Conservation (phyloP, 1,140 invertebrate genomes). For the Pentalonia nigronervosa region DNA sequence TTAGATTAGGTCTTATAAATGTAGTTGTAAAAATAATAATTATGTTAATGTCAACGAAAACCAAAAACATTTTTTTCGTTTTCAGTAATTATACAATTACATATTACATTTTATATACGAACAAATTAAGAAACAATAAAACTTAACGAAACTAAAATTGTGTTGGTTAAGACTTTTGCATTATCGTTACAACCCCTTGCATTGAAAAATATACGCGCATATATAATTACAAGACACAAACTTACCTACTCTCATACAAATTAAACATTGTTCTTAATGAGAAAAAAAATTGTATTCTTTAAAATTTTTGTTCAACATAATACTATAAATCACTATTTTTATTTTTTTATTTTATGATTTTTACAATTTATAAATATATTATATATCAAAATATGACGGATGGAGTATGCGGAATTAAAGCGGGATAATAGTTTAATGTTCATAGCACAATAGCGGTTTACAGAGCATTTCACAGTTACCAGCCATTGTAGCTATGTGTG, state of each 20-base stretch:
- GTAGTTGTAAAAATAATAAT: slow-evolving; percentile 49
- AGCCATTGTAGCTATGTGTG: slow-evolving; percentile 23
- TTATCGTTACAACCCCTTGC: not conserved
- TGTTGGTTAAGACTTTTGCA: not conserved
- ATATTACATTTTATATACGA: slow-evolving; percentile 23
- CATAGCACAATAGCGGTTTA: slow-evolving; percentile 12
- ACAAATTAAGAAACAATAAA: slow-evolving; percentile 35
- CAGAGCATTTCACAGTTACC: not conserved
- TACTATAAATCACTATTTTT: slow-evolving; percentile 10
- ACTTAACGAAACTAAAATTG: not conserved
- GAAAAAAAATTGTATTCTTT: not conserved
- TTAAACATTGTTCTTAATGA: slow-evolving; percentile 2
- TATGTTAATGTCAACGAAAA: slow-evolving; percentile 17
- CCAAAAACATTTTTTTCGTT: slow-evolving; percentile 3
- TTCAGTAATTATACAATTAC: not conserved
- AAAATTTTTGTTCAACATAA: not conserved
- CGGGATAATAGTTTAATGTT: not conserved
- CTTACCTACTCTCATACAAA: not conserved
- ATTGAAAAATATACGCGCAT: not conserved
- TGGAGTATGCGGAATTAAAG: not conserved
- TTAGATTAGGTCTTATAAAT: slow-evolving; percentile 37
- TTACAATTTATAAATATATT: not conserved
- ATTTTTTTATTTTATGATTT: not conserved
- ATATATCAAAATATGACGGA: not conserved
- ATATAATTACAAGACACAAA: not conserved